Base-by-base conservation (phyloP, 2,797 vertebrate species). In the Okamejei kenojei region DNA sequence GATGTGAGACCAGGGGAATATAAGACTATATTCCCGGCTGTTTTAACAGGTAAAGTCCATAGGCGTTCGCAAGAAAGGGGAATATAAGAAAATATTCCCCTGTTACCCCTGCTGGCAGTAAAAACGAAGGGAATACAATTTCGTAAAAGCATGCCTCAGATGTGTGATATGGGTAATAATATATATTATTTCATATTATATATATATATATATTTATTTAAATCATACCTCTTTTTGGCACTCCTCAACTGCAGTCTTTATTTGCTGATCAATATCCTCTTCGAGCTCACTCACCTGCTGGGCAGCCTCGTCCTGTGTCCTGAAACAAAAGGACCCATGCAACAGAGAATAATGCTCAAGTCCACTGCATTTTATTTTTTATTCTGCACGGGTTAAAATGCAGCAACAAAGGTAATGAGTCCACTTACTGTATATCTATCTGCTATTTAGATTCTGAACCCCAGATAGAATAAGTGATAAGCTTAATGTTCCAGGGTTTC, bases 181-280 rank as follows among this genome's bases (percentile, higher is more conserved):
- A n/a, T n/a, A 38, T 38, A 38, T 38, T 38, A 38, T 38, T 38
- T 38, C 38, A 38, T 38, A 38, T 38, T 38, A 38, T 38, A 38
- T 38, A 38, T 38, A 38, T 38, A 38, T 38, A 38, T 1, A 38
- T 38, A 0, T 38, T 38, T 38, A 0, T 1, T 38, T 90, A 93
- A 93, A 93, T 95, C 96, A 95, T 93, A 99, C 98, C 94, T 99
- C 97, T 93, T 97, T 97, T 93, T 96, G 96, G 11, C 96, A 96
- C 94, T 97, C 97, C 93, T 96, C 97, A 94, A 99, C 98, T 0
- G 96, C 95, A 82, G 96, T 96, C 8, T 98, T 97, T 94, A 99
- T 98, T n/a, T 98, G 97, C 65, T 98, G 98, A 93, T 99, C 98
- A 98, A 99, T 99, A 95, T 99, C 99, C 84, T 99, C 99, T 94